A percentile compares a stretch with the other conserved stretches of the same genome.
Evolutionary conservation across 2,113 vertebrate genomes (phyloP).

Genomic region (Mobula birostris): DNA sequence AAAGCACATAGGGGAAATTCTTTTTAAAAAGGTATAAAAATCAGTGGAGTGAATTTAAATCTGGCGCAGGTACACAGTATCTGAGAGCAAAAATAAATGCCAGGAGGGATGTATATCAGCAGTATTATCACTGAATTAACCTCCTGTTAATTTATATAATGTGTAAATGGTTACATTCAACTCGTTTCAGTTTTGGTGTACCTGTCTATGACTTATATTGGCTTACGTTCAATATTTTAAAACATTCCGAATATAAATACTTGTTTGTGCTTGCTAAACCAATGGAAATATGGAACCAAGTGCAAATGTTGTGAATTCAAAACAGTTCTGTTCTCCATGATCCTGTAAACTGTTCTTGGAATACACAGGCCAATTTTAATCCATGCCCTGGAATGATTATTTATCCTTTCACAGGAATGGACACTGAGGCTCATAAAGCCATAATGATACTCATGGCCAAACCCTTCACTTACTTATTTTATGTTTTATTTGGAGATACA

Average conservation of each 20-base stretch:
- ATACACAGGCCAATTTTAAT: background rate
- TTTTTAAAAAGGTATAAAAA: background rate
- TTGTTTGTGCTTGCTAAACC: background rate
- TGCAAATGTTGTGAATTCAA: background rate
- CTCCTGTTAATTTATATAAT: background rate
- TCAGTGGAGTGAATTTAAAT: background rate
- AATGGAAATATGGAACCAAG: background rate
- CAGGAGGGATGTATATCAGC: background rate
- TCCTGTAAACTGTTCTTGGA: background rate
- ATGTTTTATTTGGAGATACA: too few relatives aligned
- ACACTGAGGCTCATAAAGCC: too few relatives aligned
- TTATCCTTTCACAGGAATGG: too few relatives aligned
- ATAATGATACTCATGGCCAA: too few relatives aligned
- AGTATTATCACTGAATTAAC: background rate
- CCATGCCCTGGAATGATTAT: background rate
- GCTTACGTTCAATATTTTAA: background rate
- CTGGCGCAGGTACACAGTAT: background rate
- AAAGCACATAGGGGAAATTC: background rate
- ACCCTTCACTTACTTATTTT: too few relatives aligned
- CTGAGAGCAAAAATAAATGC: background rate
- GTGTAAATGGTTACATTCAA: background rate
- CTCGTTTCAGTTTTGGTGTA: background rate
- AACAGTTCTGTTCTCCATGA: background rate
- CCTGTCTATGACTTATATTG: background rate
- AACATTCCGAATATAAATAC: background rate